Conservation (phyloP, 2,888 invertebrate species). For the Chymomyza procnemis region DNA sequence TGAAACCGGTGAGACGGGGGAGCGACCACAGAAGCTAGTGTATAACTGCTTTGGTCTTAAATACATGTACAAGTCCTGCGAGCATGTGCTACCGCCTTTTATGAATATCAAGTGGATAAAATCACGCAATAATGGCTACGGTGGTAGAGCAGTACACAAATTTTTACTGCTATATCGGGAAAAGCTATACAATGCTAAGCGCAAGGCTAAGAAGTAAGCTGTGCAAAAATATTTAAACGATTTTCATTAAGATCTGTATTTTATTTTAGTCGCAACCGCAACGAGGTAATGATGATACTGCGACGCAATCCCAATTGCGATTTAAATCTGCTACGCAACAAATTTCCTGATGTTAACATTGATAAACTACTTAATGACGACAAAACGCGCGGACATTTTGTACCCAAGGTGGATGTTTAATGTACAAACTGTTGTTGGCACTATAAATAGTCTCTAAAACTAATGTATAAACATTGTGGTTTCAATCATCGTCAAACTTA, state of each 20-base stretch:
- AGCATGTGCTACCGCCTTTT: slow-evolving; percentile 84
- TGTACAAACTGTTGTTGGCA: slow-evolving; percentile 11
- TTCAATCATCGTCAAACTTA: slow-evolving; percentile 65
- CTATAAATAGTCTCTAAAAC: slow-evolving; percentile 27
- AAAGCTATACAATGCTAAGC: slow-evolving; percentile 81
- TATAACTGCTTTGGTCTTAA: slow-evolving; percentile 82
- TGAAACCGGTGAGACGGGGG: slow-evolving; percentile 92
- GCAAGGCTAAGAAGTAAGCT: slow-evolving; percentile 81
- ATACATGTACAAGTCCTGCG: slow-evolving; percentile 81
- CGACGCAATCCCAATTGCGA: slow-evolving; percentile 89
- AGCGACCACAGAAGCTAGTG: slow-evolving; percentile 83
- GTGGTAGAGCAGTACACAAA: slow-evolving; percentile 82
- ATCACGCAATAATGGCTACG: slow-evolving; percentile 81
- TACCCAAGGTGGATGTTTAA: slow-evolving; percentile 77
- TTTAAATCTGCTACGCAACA: slow-evolving; percentile 83
- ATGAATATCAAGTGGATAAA: slow-evolving; percentile 84
- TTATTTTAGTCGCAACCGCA: slow-evolving; percentile 81
- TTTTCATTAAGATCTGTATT: slow-evolving; percentile 10
- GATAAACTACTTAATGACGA: slow-evolving; percentile 82
- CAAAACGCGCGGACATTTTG: slow-evolving; percentile 83
- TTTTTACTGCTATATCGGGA: slow-evolving; percentile 84
- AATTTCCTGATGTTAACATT: slow-evolving; percentile 88
- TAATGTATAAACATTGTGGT: slow-evolving; percentile 15
- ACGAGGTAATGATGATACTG: slow-evolving; percentile 84
- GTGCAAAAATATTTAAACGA: neutral